Base-by-base conservation (phyloP, 1,140 invertebrate species). In the Wasmannia auropunctata region DNA sequence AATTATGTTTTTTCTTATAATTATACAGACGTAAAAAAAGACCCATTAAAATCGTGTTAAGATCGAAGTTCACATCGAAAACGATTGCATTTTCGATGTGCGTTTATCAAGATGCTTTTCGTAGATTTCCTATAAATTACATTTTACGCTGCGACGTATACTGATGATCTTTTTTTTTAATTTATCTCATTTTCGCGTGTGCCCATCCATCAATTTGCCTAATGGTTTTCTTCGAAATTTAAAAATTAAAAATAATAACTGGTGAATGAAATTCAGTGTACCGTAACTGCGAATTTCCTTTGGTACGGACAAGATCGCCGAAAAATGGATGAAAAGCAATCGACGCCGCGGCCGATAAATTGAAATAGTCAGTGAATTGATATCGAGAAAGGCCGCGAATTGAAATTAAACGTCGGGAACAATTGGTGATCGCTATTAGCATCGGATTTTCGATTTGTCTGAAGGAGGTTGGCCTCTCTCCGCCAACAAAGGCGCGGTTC, bases 401-500 rank as follows among this genome's bases (percentile, higher is more conserved):
- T 63, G 75, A 67, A 56, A 67, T 69, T 54, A 63, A 56, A 83
- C 51, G 67, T 25, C 56, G 37, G 54, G 34, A 70, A 46, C 31
- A 22, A 34, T 74, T 56, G 40, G 28, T 37, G 54, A 25, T 72
- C 51, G 88, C 70, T 90, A 89, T 89, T 87, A 87, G 58, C 83
- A 65, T 63, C 11, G 58, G 19, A 72, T 56, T 87, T 69, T 69
- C 72, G 85, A 84, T 87, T 89, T 79, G 76, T 81, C 70, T 51
- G 74, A 63, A 86, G 72, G 56, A 76, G 46, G 25, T 43, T 56
- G 54, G 40, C 49, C 58, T 31, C 60, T 58, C 54, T 87, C 22
- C 40, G 25, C 31, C 77, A 56, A 89, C 85, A 89, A 90, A 90
- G 79, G 67, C 86, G 80, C 88, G 67, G 85, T 87, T 89, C 88